Percentiles rank a stretch among this genome's conserved stretches.
Conservation (phyloP, 1,140 invertebrate genomes). For the Polyergus mexicanus region DNA sequence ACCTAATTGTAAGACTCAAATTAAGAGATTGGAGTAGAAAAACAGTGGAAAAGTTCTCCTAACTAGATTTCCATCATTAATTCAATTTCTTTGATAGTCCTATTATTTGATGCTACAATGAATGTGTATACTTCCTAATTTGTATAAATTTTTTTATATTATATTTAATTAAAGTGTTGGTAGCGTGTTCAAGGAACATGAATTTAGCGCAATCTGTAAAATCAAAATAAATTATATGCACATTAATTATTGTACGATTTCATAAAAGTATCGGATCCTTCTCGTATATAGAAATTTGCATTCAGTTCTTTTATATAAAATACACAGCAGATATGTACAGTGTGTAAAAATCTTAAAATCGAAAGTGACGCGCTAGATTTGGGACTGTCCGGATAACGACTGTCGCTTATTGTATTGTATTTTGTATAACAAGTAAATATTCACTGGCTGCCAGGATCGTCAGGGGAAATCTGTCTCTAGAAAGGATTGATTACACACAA, state of each 20-base stretch:
- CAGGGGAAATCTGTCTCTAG: conserved; percentile 67
- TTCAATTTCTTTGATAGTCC: conserved; percentile 18
- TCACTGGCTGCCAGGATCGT: conserved; percentile 83
- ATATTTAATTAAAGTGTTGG: conserved; percentile 70
- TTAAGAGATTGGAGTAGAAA: conserved; percentile 72
- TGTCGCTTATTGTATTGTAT: conserved; percentile 66
- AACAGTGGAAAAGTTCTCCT: conserved; percentile 73
- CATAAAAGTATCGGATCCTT: conserved; percentile 66
- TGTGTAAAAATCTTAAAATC: conserved; percentile 77
- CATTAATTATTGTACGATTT: conserved; percentile 69
- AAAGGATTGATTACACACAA: conserved; percentile 82
- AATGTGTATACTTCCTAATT: conserved; percentile 53
- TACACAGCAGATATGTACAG: conserved; percentile 74
- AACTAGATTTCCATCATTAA: conserved; percentile 54
- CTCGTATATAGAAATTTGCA: conserved; percentile 55
- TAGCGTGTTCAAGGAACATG: conserved; percentile 75
- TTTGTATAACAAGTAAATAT: conserved; percentile 75
- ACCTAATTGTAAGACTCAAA: conserved; percentile 68
- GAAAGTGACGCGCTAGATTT: conserved; percentile 72
- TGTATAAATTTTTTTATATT: conserved; percentile 70
- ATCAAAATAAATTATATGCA: conserved; percentile 71
- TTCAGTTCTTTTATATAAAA: conserved; percentile 79
- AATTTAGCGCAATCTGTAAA: conserved; percentile 76
- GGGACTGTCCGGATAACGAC: conserved; percentile 80
- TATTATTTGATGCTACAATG: background rate